Conservation (phyloP, 53 echinoderm and acorn worm species). For the Crossaster papposus region DNA sequence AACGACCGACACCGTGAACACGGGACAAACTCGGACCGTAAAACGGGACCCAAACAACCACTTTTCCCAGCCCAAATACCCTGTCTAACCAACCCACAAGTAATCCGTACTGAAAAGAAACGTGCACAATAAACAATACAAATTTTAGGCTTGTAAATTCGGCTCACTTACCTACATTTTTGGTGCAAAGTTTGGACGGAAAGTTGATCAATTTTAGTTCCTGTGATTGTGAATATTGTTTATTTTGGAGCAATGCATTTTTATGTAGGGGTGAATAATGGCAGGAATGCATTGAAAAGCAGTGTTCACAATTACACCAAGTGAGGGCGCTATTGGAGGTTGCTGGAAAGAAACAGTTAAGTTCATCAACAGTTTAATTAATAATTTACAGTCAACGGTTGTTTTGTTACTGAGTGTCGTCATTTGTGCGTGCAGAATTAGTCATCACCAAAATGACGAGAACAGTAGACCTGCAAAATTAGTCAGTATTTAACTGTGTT, state of each 20-base stretch:
- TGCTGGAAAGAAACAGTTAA: neutral
- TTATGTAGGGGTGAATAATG: conserved; percentile 3
- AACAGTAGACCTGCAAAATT: no score
- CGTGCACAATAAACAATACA: neutral
- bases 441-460: no score
- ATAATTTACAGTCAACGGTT: no score
- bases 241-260: conserved; percentile 32
- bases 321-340: conserved; percentile 16
- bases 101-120: neutral
- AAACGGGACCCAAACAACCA: no score
- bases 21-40: no score
- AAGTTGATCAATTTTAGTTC: neutral
- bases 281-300: neutral
- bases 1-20: no score
- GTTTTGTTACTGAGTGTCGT: no score
- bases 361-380: neutral
- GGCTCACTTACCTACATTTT: conserved; percentile 44
- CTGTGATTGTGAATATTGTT: neutral
- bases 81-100: neutral
- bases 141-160: neutral
- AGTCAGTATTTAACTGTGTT: no score
- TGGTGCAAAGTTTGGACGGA: conserved; percentile 17
- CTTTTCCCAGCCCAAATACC: no score
- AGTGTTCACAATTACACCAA: conserved; percentile 9
- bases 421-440: no score